A percentile compares a stretch with the other conserved stretches of the same genome.
These are phyloP conservation scores for Sisor rabdophorus DNA, from an alignment of 2,113 vertebrate species.

Conservation along the genomic window DNA sequence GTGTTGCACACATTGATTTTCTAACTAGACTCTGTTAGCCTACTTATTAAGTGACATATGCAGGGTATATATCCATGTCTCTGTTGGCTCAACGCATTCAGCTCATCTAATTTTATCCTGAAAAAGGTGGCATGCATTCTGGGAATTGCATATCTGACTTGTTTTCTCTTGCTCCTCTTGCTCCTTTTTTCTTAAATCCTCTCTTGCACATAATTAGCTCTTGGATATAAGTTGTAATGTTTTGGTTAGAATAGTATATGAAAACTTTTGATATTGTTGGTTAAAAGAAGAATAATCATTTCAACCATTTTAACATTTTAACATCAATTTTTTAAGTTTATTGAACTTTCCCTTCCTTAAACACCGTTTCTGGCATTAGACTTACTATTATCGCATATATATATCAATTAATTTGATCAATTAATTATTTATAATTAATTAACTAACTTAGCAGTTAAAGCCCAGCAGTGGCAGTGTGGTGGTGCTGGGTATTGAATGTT, in stretches of 20 bases:
- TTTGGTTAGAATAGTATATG: background rate
- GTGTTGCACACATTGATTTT: background rate
- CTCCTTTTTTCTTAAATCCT: background rate
- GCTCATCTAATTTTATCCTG: conserved; percentile 52
- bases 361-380: too few species aligned
- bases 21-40: conserved; percentile 38
- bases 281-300: background rate
- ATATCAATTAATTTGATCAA: too few species aligned
- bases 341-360: too few species aligned
- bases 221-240: background rate
- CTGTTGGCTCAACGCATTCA: conserved; percentile 40
- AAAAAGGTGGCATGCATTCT: conserved; percentile 41
- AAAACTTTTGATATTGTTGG: background rate
- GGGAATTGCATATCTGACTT: conserved; percentile 32
- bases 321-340: background rate
- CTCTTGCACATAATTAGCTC: background rate
- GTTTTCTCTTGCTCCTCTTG: background rate
- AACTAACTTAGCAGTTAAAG: too few species aligned
- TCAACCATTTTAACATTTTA: background rate
- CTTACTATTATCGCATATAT: too few species aligned
- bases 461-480: too few species aligned
- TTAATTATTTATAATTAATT: too few species aligned
- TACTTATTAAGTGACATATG: conserved; percentile 47
- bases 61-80: conserved; percentile 37
- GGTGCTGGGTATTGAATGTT: too few species aligned